Evolutionary conservation across 2,888 invertebrate genomes (phyloP).

Genomic region (Ceratothoa steindachneri): DNA sequence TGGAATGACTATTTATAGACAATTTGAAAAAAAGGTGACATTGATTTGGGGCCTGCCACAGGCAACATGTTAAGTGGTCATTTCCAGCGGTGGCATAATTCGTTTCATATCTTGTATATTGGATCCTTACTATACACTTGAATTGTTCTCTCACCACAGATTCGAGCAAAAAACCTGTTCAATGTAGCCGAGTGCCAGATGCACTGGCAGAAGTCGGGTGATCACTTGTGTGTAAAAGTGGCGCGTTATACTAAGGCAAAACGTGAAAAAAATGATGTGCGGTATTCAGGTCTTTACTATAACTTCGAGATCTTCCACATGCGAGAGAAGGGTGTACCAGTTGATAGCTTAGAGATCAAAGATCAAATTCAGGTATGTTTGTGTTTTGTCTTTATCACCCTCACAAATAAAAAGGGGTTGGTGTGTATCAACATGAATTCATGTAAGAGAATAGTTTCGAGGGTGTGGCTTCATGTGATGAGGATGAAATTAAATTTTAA

Average conservation of each 20-base stretch:
- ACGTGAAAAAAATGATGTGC: constrained; percentile 79
- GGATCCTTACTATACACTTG: too few relatives aligned
- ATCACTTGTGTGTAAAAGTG: constrained; percentile 94
- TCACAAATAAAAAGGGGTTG: not conserved
- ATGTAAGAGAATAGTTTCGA: not conserved
- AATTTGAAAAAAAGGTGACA: too few relatives aligned
- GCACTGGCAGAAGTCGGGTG: constrained; percentile 98
- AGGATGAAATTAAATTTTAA: not conserved
- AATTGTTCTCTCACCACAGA: too few relatives aligned
- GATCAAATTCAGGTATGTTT: constrained; percentile 45
- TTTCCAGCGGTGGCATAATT: too few relatives aligned
- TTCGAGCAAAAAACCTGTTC: constrained; percentile 90
- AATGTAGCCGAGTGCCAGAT: constrained; percentile 97
- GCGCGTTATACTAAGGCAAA: constrained; percentile 84
- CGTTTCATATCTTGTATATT: too few relatives aligned
- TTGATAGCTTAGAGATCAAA: constrained; percentile 94
- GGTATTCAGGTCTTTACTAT: constrained; percentile 92
- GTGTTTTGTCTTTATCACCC: not conserved
- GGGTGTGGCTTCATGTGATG: not conserved
- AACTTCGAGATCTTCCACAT: constrained; percentile 98
- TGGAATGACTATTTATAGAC: too few relatives aligned
- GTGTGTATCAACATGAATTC: not conserved
- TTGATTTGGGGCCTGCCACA: too few relatives aligned
- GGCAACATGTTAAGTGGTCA: too few relatives aligned
- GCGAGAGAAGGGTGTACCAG: constrained; percentile 94